phyloP scores from a whole-genome alignment of 2,113 vertebrate species.

The Chauna torquata region DNA sequence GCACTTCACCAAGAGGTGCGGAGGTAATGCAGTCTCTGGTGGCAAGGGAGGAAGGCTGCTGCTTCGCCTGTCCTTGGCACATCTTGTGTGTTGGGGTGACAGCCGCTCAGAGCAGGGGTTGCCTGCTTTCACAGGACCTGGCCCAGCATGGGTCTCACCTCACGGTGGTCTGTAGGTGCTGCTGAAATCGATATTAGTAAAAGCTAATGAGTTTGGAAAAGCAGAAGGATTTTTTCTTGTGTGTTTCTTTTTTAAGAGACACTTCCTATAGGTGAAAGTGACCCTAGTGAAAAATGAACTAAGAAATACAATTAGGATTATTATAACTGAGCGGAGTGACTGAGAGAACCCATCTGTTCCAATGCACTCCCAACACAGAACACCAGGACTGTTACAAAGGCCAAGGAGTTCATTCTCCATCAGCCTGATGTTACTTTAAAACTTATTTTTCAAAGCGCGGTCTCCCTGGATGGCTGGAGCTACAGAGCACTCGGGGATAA shows the following conservation, averaged over 20 bases:
- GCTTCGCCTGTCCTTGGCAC: neutral
- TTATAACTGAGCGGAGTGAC: neutral
- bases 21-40: neutral
- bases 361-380: neutral
- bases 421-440: constrained; percentile 39
- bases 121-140: neutral
- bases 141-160: neutral
- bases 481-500: neutral
- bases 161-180: neutral
- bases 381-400: constrained; percentile 28
- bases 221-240: neutral
- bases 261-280: constrained; percentile 40
- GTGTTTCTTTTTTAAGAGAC: neutral
- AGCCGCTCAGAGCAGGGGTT: neutral
- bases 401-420: constrained; percentile 16
- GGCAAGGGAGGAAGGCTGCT: neutral
- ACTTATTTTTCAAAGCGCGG: constrained; percentile 16
- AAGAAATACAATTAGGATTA: constrained; percentile 3
- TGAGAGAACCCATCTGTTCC: constrained; percentile 62
- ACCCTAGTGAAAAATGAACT: constrained; percentile 50
- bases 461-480: neutral
- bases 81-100: neutral
- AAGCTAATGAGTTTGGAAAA: neutral
- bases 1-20: neutral
- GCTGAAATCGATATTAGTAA: neutral